These are phyloP conservation scores for Sylvilagus floridanus DNA, from an alignment of 2,797 vertebrate genomes.

Conservation along the genomic window DNA sequence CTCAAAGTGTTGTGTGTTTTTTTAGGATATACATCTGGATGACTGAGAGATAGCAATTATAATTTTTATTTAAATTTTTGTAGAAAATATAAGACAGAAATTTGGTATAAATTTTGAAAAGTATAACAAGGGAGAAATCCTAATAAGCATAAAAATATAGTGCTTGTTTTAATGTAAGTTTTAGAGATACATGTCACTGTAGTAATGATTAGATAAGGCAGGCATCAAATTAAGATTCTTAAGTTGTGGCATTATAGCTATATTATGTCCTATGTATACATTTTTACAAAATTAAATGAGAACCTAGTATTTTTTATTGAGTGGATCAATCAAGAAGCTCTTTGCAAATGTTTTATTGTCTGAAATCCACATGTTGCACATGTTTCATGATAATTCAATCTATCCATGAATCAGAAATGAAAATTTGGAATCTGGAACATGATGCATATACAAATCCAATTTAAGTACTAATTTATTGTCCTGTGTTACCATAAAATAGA, in stretches of 20 bases:
- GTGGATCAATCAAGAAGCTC: not conserved
- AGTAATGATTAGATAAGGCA: conserved; percentile 11
- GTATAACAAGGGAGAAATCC: not conserved
- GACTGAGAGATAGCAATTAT: not conserved
- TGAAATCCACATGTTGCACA: not conserved
- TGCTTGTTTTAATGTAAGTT: conserved; percentile 27
- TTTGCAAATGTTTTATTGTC: conserved; percentile 32
- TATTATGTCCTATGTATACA: not conserved
- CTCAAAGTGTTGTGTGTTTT: not conserved
- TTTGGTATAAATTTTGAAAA: conserved; percentile 22
- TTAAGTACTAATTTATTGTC: conserved; percentile 24
- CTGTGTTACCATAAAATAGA: not conserved
- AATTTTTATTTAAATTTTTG: conserved; percentile 35
- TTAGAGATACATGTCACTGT: not conserved
- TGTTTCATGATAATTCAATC: conserved; percentile 26
- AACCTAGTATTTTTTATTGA: conserved; percentile 51
- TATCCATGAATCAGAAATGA: not conserved
- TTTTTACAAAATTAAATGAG: conserved; percentile 4
- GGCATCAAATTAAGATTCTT: conserved; percentile 35
- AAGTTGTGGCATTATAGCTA: not conserved
- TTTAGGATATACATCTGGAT: not conserved
- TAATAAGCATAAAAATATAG: not conserved
- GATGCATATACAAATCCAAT: not conserved
- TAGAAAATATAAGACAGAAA: conserved; percentile 26
- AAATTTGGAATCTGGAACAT: conserved; percentile 43